Percentiles rank a stretch among this genome's conserved stretches.
These are phyloP conservation scores for Dolichotis patagonum DNA, from an alignment of 2,113 vertebrate genomes.

Conservation along the genomic window DNA sequence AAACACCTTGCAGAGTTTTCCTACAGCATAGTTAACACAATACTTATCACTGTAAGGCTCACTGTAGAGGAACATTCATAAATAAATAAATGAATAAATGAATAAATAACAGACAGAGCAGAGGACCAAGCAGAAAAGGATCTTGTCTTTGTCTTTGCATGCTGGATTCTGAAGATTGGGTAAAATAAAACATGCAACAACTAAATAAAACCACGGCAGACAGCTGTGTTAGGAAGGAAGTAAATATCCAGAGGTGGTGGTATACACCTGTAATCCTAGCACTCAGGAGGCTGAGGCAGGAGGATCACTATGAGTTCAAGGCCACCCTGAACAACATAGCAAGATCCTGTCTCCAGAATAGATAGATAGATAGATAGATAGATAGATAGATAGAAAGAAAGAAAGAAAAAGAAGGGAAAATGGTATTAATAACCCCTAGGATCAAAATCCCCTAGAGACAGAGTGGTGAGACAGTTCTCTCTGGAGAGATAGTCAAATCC, in stretches of 20 bases:
- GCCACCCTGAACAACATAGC: background rate
- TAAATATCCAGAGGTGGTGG: background rate
- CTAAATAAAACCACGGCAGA: background rate
- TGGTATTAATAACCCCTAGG: too few relatives aligned
- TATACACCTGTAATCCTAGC: background rate
- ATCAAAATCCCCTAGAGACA: background rate
- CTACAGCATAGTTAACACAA: background rate
- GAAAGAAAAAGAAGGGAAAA: background rate
- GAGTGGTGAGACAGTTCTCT: background rate
- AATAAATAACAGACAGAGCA: too few relatives aligned
- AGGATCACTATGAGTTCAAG: background rate
- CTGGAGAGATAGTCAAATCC: background rate
- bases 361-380: too few relatives aligned
- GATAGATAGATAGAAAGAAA: too few relatives aligned
- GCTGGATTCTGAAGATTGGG: background rate
- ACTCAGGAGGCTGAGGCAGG: background rate
- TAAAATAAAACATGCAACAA: background rate
- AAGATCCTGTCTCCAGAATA: background rate
- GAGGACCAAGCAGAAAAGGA: background rate
- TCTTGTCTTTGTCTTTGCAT: slow-evolving; percentile 1
- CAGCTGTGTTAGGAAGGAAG: background rate
- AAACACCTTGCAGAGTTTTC: background rate
- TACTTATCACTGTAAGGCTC: background rate
- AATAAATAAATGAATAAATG: too few relatives aligned
- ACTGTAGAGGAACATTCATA: background rate